Evolutionary conservation across 2,888 invertebrate species (phyloP), one percentile per base, ranked within the genome.

Genomic region (Euclidia mi): DNA sequence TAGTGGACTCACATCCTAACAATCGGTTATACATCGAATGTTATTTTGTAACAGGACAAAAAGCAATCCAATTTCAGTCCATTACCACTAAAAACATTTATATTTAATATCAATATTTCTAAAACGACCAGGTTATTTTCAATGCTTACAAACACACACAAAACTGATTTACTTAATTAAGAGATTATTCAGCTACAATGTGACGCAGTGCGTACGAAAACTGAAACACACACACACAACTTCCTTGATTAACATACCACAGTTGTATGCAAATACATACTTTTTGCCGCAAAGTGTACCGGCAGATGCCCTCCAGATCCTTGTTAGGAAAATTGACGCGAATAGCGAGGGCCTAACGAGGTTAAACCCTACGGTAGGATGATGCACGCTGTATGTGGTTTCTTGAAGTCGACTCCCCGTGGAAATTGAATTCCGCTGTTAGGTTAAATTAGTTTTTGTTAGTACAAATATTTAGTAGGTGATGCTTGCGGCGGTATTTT

Each of bases 241-340:
- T 74, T 78, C 65, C 76, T 79, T 89, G 84, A 88, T 89, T 86
- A 88, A 82, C 81, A 65, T 59, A 68, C 82, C 76, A 73, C 70
- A 71, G 77, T 79, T 78, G 78, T 81, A 88, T 88, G 84, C 82
- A 88, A 87, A 88, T 87, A 84, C 65, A 68, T 64, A 72, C 63
- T 73, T 63, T 64, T 71, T 65, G 55, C 69, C 65, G 62, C 68
- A 68, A 56, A 72, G 78, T 75, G 61, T 65, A 78, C 65, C 68
- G 76, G 74, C 67, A 66, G 65, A 67, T 65, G 64, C 71, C 81
- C 85, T 78, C 81, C 37, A 66, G 87, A 83, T 88, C 69, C 79
- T 77, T 82, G 81, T 88, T 84, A 78, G 75, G 76, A 78, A 88
- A 88, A 87, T 88, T 86, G 83, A 79, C 80, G 82, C 79, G 76